These are phyloP conservation scores for Pyrochroa serraticornis DNA, from an alignment of 2,888 invertebrate species.

Conservation along the genomic window DNA sequence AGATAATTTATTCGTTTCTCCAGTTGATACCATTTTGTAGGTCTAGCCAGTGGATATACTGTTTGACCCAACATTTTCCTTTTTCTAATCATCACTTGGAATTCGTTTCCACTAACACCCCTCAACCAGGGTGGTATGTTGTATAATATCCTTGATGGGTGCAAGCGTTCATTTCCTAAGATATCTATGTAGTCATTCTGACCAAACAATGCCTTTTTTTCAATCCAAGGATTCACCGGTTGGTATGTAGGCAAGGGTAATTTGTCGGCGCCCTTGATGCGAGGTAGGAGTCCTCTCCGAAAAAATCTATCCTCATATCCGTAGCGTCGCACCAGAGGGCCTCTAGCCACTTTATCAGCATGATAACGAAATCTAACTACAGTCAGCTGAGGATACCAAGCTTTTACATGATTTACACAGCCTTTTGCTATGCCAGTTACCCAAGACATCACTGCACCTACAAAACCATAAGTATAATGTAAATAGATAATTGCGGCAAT, in stretches of 20 bases:
- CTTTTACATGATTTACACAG: slow-evolving; percentile 4
- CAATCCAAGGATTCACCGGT: slow-evolving; percentile 77
- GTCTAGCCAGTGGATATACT: slow-evolving; percentile 66
- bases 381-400: slow-evolving; percentile 54
- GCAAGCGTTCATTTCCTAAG: slow-evolving; percentile 79
- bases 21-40: slow-evolving; percentile 79
- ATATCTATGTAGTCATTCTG: slow-evolving; percentile 98
- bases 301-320: slow-evolving; percentile 75
- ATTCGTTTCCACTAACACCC: slow-evolving; percentile 87
- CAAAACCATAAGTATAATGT: too few relatives aligned
- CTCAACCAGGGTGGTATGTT: slow-evolving; percentile 88
- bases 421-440: not conserved
- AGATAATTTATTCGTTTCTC: slow-evolving; percentile 76
- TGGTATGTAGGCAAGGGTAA: slow-evolving; percentile 73
- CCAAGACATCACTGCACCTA: not conserved
- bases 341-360: slow-evolving; percentile 64
- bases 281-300: slow-evolving; percentile 73
- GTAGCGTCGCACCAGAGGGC: slow-evolving; percentile 69
- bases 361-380: slow-evolving; percentile 65
- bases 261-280: slow-evolving; percentile 60
- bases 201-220: slow-evolving; percentile 83
- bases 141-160: slow-evolving; percentile 85
- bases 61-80: slow-evolving; percentile 68
- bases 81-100: slow-evolving; percentile 76
- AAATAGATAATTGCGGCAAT: too few relatives aligned